These are phyloP conservation scores for Chelidonichthys spinosus DNA, from an alignment of 2,797 vertebrate species.

Conservation along the genomic window DNA sequence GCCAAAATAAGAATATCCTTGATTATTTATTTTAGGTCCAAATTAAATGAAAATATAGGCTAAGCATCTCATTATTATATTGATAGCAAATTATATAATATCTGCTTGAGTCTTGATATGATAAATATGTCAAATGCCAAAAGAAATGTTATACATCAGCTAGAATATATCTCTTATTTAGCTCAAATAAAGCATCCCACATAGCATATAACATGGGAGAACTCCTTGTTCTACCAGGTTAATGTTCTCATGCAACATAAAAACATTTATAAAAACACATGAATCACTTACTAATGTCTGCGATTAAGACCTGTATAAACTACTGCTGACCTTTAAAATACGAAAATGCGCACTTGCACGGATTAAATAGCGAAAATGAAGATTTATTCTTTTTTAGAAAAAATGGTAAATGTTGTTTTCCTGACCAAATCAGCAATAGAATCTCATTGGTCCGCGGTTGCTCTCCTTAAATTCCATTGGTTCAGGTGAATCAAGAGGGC, in stretches of 20 bases:
- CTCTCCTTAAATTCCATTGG: constrained; percentile 46
- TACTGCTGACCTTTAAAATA: neutral
- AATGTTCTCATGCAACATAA: neutral
- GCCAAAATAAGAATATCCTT: neutral
- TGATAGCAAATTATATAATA: too few species aligned
- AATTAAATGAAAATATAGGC: neutral
- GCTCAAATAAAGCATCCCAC: neutral
- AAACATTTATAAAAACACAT: neutral
- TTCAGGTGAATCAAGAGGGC: constrained; percentile 4
- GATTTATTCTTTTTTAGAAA: too few species aligned
- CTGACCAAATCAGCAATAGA: neutral
- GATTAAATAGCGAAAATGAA: neutral
- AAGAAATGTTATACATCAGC: neutral
- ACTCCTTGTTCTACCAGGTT: neutral
- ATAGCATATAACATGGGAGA: neutral
- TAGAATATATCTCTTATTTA: too few species aligned
- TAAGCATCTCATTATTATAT: neutral
- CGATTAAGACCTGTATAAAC: neutral
- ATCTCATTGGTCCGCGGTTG: constrained; percentile 10
- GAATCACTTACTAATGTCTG: neutral
- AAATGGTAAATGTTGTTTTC: neutral
- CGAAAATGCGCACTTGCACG: neutral
- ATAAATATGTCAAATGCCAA: neutral
- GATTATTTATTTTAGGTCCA: neutral
- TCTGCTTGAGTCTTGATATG: neutral